phyloP scores from a whole-genome alignment of 2,888 invertebrate species.

The Rhamnusium bicolor region DNA sequence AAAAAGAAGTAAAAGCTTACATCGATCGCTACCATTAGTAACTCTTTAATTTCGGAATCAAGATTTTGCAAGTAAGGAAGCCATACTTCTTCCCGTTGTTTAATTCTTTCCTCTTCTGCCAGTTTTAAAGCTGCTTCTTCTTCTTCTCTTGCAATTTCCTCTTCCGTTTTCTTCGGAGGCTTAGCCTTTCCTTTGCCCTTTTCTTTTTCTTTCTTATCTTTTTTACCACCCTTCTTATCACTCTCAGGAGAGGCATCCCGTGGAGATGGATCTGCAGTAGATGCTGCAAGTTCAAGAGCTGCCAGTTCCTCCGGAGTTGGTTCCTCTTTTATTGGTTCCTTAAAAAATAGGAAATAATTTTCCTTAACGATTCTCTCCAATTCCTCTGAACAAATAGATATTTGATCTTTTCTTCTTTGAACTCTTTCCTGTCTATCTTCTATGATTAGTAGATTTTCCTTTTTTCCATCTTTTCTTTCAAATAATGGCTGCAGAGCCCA shows the following conservation, averaged over 20 bases:
- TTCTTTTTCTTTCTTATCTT: constrained; percentile 40
- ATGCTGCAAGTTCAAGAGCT: constrained; percentile 63
- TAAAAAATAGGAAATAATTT: constrained; percentile 82
- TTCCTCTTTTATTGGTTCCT: constrained; percentile 69
- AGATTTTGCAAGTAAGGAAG: constrained; percentile 55
- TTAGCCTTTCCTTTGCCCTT: constrained; percentile 38
- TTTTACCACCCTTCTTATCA: constrained; percentile 39
- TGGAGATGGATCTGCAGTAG: constrained; percentile 62
- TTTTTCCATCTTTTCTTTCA: constrained; percentile 80
- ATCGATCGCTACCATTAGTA: constrained; percentile 40
- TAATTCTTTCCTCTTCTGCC: constrained; percentile 67
- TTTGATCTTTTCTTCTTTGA: constrained; percentile 72
- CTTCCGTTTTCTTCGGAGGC: constrained; percentile 55
- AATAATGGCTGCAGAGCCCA: constrained; percentile 87
- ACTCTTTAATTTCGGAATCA: constrained; percentile 69
- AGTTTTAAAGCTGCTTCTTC: constrained; percentile 68
- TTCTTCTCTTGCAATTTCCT: constrained; percentile 50
- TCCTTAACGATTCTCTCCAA: constrained; percentile 75
- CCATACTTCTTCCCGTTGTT: constrained; percentile 65
- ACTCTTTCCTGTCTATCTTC: constrained; percentile 74
- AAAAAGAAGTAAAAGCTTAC: constrained; percentile 73
- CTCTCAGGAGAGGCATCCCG: constrained; percentile 36
- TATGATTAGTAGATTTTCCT: constrained; percentile 74
- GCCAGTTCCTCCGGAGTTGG: constrained; percentile 68
- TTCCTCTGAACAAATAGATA: constrained; percentile 73